Conservation (phyloP, 2,888 invertebrate species). For the Listrodromus nycthemerus region DNA sequence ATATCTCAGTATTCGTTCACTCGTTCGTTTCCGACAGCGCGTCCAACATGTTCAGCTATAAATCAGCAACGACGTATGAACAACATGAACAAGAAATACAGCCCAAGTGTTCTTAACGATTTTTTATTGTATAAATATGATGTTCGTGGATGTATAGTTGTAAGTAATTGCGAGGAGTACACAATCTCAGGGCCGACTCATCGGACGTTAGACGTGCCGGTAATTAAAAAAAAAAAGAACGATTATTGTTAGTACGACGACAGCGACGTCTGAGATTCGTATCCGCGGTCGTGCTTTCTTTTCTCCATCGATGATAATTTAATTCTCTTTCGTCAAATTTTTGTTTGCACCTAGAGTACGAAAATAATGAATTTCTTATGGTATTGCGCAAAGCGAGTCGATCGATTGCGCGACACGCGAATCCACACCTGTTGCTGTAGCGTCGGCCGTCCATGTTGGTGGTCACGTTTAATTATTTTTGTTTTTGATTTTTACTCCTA, state of each 20-base stretch:
- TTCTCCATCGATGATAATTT: not conserved
- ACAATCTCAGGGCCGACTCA: constrained; percentile 39
- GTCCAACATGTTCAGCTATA: constrained; percentile 11
- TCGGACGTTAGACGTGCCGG: constrained; percentile 16
- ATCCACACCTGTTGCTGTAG: too few relatives aligned
- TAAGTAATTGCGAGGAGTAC: constrained; percentile 42
- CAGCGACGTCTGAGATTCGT: constrained; percentile 2
- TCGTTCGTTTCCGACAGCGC: constrained; percentile 5
- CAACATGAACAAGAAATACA: constrained; percentile 18
- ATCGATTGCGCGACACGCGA: too few relatives aligned
- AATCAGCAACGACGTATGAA: not conserved
- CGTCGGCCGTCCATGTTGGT: too few relatives aligned
- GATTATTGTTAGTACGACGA: constrained; percentile 1
- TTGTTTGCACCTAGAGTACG: too few relatives aligned
- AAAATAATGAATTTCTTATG: too few relatives aligned
- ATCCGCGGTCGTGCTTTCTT: not conserved
- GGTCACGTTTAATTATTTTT: not conserved
- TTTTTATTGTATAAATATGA: constrained; percentile 16
- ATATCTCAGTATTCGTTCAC: constrained; percentile 23
- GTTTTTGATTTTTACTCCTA: constrained; percentile 4
- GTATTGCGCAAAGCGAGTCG: too few relatives aligned
- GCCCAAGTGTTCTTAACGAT: constrained; percentile 69
- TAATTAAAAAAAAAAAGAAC: not conserved
- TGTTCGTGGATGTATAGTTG: constrained; percentile 35
- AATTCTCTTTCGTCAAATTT: too few relatives aligned